Evolutionary conservation across 2,888 invertebrate species (phyloP), one percentile per base, ranked within the genome.

Genomic region (Caenorhabditis afra): DNA sequence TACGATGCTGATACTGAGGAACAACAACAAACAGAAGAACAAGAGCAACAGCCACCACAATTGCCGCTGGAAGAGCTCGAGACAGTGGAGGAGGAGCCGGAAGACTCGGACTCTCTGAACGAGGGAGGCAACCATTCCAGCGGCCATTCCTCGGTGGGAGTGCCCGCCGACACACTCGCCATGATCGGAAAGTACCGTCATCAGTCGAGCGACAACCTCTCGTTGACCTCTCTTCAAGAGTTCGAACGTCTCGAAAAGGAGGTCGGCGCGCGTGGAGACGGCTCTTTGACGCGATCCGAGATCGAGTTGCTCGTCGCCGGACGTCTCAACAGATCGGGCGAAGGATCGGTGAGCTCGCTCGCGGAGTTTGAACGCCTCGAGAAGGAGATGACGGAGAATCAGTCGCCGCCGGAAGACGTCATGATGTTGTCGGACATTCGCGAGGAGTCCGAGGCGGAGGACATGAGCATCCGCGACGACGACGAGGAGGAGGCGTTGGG

Each of bases 351-450:
- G 16, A 87, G 81, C 75, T 88, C 88, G 5, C 80, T 89, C 8
- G 82, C 85, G 18, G 89, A 90, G 64, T 90, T 90, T 52, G 90
- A 90, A 65, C 75, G 83, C 55, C 79, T 88, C 1, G 90, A 90
- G 70, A 78, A 78, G n/a, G 89, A 90, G 70, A 64, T 88, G 14
- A 66, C 79, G n/a, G 71, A 81, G 45, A 83, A 83, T 49, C 75
- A 75, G 47, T 74, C 77, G 14, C 80, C 85, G 14, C 77, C 82
- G 18, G 85, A 82, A 22, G 89, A 89, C 55, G 86, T 87, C n/a
- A 90, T 90, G 90, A 85, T 89, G 79, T 75, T 90, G 35, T 87
- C 87, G 12, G 89, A 90, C 59, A 90, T 90, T 29, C 79, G 86
- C 11, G 90, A 90, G 59, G 90, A 90, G 67, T 85, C 85, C 14